Percentiles rank a stretch among this genome's conserved stretches.
These are phyloP conservation scores for Sebastes hubbsi DNA, from an alignment of 2,797 vertebrate genomes.

Conservation along the genomic window DNA sequence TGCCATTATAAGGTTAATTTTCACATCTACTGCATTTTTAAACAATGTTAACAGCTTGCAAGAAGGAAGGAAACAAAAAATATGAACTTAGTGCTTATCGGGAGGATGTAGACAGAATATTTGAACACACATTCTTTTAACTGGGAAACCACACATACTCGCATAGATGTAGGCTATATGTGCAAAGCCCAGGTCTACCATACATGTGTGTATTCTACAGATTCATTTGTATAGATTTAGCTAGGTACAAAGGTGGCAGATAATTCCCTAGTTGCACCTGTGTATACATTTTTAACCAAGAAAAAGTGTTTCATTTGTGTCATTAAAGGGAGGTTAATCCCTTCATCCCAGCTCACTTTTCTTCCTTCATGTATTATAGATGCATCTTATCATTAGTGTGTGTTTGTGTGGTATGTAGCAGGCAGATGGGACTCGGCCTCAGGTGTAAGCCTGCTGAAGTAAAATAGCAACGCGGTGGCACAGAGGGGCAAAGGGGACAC, in stretches of 20 bases:
- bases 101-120: not conserved
- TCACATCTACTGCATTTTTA: not conserved
- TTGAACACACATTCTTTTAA: not conserved
- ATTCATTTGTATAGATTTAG: not conserved
- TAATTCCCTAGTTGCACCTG: not conserved
- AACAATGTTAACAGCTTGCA: not conserved
- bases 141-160: not conserved
- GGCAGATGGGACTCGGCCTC: conserved; percentile 19
- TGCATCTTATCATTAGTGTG: not conserved
- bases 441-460: conserved; percentile 15
- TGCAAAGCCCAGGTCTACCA: not conserved
- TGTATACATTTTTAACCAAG: conserved; percentile 7
- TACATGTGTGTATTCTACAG: not conserved
- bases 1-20: not conserved
- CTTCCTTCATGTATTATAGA: conserved; percentile 12
- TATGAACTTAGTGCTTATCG: not conserved
- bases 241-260: not conserved
- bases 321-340: not conserved
- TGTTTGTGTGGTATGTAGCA: not conserved
- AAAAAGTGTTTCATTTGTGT: not conserved
- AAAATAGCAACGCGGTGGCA: conserved; percentile 7
- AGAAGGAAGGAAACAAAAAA: not conserved
- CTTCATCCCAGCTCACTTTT: not conserved
- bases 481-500: conserved; percentile 21
- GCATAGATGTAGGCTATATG: not conserved